phyloP scores from a whole-genome alignment of 2,797 vertebrate genomes.

The Ammospiza maritima region DNA sequence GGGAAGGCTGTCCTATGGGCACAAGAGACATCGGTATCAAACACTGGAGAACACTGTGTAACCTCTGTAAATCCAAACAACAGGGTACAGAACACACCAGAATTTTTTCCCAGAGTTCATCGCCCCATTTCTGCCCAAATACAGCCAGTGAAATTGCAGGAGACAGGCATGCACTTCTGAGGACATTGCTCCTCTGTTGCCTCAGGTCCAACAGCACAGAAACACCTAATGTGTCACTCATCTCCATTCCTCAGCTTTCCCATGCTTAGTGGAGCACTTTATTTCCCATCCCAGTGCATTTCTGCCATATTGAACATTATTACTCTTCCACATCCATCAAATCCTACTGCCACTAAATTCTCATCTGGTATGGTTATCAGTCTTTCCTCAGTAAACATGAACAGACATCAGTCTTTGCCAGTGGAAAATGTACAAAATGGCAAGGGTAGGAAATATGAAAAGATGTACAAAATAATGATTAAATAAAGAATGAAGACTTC shows the following conservation, averaged over 20 bases:
- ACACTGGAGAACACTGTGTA: not conserved
- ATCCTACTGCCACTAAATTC: not conserved
- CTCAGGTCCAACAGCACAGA: not conserved
- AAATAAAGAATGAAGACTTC: not conserved
- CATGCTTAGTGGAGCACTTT: not conserved
- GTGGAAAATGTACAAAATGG: not conserved
- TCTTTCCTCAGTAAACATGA: not conserved
- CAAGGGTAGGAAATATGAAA: not conserved
- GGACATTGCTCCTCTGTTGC: not conserved
- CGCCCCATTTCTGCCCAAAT: not conserved
- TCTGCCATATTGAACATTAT: not conserved
- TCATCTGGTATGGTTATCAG: not conserved
- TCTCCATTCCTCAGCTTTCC: not conserved
- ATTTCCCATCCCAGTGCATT: not conserved
- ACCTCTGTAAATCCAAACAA: not conserved
- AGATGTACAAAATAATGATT: not conserved
- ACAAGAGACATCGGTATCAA: conserved; percentile 27
- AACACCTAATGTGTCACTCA: not conserved
- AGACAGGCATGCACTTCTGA: not conserved
- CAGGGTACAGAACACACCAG: not conserved
- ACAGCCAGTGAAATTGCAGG: not conserved
- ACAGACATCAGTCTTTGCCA: not conserved
- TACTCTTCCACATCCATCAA: not conserved
- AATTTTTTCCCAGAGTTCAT: not conserved
- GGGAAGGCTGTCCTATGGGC: conserved; percentile 84